Evolutionary conservation across 2,113 vertebrate species (phyloP).

Genomic region (Myrmecobius fasciatus): DNA sequence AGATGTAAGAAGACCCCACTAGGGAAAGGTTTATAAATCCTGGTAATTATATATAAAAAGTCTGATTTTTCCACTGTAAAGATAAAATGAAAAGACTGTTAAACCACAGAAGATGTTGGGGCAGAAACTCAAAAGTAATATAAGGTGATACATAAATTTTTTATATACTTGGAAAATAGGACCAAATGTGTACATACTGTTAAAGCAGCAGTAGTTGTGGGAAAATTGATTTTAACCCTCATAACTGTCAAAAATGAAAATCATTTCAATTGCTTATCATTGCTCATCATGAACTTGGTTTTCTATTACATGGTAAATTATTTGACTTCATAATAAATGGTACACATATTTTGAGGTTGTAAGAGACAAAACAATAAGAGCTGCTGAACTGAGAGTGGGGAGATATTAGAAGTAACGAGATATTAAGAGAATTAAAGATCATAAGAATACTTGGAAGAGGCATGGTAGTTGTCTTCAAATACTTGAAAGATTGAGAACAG

Average conservation of each 20-base stretch:
- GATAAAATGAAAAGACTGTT: conserved; percentile 33
- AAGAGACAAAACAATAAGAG: background rate
- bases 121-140: conserved; percentile 10
- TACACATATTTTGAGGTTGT: background rate
- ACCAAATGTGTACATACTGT: background rate
- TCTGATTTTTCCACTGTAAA: background rate
- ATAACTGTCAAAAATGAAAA: background rate
- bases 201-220: background rate
- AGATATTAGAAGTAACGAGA: background rate
- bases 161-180: background rate
- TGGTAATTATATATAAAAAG: background rate
- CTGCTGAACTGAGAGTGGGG: background rate
- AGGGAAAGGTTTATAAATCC: background rate
- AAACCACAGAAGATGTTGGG: background rate
- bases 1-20: background rate
- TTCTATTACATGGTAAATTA: background rate
- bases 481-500: background rate
- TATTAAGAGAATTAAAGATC: background rate
- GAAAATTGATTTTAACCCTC: conserved; percentile 4
- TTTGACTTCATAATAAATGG: background rate
- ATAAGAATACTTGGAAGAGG: background rate
- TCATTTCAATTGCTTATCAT: background rate
- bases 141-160: background rate
- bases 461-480: background rate
- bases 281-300: background rate